Evolutionary conservation across 2,888 invertebrate species (phyloP), one percentile per base, ranked within the genome.

Genomic region (Hymenopus coronatus): DNA sequence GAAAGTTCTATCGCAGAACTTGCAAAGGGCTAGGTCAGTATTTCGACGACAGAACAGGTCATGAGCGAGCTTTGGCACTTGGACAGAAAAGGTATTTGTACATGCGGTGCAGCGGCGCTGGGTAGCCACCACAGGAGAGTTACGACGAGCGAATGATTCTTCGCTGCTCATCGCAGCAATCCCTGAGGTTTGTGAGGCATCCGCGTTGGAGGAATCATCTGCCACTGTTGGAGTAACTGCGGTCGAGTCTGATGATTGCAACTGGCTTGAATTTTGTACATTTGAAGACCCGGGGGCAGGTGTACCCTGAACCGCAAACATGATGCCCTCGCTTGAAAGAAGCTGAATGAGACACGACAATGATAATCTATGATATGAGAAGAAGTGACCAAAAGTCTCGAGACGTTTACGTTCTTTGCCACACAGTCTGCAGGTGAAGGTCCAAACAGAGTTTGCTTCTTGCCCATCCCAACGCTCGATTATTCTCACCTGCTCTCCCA

Each of bases 371-470:
- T 91, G 91, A 90, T 91, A 91, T 28, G 90, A 90, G 88, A 90
- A 90, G 87, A 91, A 91, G 88, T 91, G 91, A 33, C 91, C 91
- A 90, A 91, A 90, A 54, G 90, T 90, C 89, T 91, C 91, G 12
- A 90, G 86, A 46, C 90, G 89, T 84, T 90, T 90, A 9, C 90
- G 85, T 88, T 90, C 90, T 87, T 91, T 91, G 81, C 90, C 90
- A 88, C 91, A 91, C 12, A 91, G 87, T 33, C 88, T 88, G 88
- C 91, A 91, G 40, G 86, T 87, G 84, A 91, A 91, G 81, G 89
- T 90, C 91, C 91, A 91, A 0, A 89, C 89, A 33, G 90, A 89
- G 33, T 86, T 86, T 54, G 83, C 87, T 40, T 89, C 89, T 83
- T 89, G 89, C n/a, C 82, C 88, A 70, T 88, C 87, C 90, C 90